phyloP scores from a whole-genome alignment of 2,888 invertebrate species.

The Dicroscelio sp. region DNA sequence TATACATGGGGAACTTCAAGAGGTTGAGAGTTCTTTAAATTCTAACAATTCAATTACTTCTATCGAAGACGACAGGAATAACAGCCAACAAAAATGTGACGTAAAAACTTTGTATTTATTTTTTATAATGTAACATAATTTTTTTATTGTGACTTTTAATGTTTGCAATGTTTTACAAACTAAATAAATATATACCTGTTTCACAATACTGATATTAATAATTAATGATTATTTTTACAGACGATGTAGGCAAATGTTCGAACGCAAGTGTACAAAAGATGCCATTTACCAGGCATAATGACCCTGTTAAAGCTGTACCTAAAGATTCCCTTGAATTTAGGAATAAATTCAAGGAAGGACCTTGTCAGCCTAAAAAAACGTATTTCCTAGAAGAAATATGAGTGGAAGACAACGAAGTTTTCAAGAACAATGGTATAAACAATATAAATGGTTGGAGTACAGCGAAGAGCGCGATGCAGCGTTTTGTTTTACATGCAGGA shows the following conservation, averaged over 20 bases:
- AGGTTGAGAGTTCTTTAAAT: too few relatives aligned
- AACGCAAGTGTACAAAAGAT: neutral
- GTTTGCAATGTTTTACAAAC: too few relatives aligned
- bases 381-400: neutral
- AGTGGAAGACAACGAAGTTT: neutral
- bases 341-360: neutral
- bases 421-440: neutral
- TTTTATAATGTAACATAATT: too few relatives aligned
- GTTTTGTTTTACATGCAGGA: conserved; percentile 7
- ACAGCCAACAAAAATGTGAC: too few relatives aligned
- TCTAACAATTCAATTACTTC: too few relatives aligned
- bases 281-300: neutral
- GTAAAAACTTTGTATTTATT: too few relatives aligned
- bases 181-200: too few relatives aligned
- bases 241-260: neutral
- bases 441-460: conserved; percentile 24
- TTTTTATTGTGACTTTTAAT: too few relatives aligned
- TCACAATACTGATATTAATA: too few relatives aligned
- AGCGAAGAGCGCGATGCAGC: conserved; percentile 10
- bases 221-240: neutral
- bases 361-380: neutral
- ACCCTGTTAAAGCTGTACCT: neutral
- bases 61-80: too few relatives aligned
- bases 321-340: neutral
- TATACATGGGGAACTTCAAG: too few relatives aligned